Base-by-base conservation (phyloP, 1,140 invertebrate genomes). In the Pinna nobilis region DNA sequence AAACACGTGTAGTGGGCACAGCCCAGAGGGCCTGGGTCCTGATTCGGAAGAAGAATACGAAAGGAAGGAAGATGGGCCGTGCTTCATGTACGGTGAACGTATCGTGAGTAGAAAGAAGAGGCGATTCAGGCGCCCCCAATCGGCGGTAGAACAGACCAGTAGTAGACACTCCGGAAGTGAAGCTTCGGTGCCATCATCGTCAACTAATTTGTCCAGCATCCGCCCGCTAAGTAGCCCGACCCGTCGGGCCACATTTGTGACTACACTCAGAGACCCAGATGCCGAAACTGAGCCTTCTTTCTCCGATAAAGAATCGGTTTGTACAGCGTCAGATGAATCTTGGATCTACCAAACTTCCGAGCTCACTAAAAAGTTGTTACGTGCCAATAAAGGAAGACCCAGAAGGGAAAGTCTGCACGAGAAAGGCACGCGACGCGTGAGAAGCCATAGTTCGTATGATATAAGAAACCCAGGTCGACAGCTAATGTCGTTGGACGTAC, bases 71-170 rank as follows among this genome's bases (percentile, higher is more conserved):
- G 70, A 66, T 23, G 75, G 68, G 11, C 79, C 81, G 18, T 82
- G 77, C 49, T 85, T 82, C 49, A 70, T 85, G 70, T 85, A 85
- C 57, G 84, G 84, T 1, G 81, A 85, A 59, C 61, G 84, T 30
- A 80, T 84, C n/a, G 76, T 81, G 2, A 82, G 82, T 69, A 70
- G 84, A 11, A 82, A 81, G 60, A 78, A 70, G 37, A 73, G 78
- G 32, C 51, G 79, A 33, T 78, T 78, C 28, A 63, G 75, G 20
- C 69, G 82, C 18, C 78, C 80, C 0, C 80, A 83, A 47, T 81
- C 82, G 9, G 78, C 82, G 0, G 63, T 78, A 44, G 78, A 76
- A 5, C 18, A 41, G 3, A 73, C 70, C 49, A 35, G 60, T 11
- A 77, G 65, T 13, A 76, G 76, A n/a, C 68, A 47, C 4, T 70